Base-by-base conservation (phyloP, 2,888 invertebrate genomes). In the Callyntrura sp. region DNA sequence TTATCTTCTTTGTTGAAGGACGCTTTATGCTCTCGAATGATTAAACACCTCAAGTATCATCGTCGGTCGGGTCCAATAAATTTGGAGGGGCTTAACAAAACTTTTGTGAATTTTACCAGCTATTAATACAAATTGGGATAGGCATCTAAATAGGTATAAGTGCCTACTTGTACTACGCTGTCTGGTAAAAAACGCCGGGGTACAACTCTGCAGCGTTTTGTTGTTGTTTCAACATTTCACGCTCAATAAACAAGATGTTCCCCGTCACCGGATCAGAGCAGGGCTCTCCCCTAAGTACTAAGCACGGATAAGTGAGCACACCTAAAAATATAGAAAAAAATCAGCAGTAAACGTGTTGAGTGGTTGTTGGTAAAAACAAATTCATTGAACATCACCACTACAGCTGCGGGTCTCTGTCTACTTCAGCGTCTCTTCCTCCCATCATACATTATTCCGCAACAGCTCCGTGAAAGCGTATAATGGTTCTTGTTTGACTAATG, bases 401-500 rank as follows among this genome's bases (percentile, higher is more conserved):
- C 12, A 0, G 20, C 73, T 45, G 2, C 35, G 35, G 35, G 35
- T 35, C 35, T 35, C 35, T 35, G 35, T 68, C 73, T 84, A 51
- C 28, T 45, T 84, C 35, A 70, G 55, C 84, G 68, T 68, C 68
- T 68, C 48, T 70, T 84, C 62, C 51, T 55, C 51, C 68, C 84
- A 51, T 51, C 84, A 25, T 84, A 51, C 84, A 68, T 84, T 70
- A 48, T 51, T 82, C 45, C n/a, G 65, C 51, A 68, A 70, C 65
- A 84, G 51, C 84, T 84, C 70, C 79, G 57, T 79, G 85, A 81
- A 81, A 73, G 60, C 79, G 70, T 79, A 70, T 90, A 90, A 90
- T 90, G 90, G 90, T 57, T 90, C 60, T 85, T 85, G 85, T 90
- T 90, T 90, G 90, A 90, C 90, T 90, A 90, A 90, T 90, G 85